Evolutionary conservation across 1,140 invertebrate species (phyloP).

Genomic region (Micrasema longulum): DNA sequence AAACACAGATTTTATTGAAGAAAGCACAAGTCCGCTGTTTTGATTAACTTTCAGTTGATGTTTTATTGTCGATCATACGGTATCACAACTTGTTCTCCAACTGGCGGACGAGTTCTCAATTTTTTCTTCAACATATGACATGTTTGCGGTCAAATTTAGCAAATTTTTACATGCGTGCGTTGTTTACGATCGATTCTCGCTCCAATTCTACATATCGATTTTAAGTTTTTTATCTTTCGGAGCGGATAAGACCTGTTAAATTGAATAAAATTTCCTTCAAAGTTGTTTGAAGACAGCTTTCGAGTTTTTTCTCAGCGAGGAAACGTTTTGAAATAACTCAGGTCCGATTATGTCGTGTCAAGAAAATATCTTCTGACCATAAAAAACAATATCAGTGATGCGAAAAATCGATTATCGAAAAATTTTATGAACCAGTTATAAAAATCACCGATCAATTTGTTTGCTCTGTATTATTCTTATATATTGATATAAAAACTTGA

Average conservation of each 20-base stretch:
- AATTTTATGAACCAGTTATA: too few relatives aligned
- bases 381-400: background rate
- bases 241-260: slow-evolving; percentile 8
- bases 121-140: slow-evolving; percentile 26
- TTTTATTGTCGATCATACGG: slow-evolving; percentile 47
- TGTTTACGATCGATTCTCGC: slow-evolving; percentile 10
- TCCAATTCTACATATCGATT: slow-evolving; percentile 27
- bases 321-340: slow-evolving; percentile 4
- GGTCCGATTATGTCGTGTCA: slow-evolving; percentile 4
- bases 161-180: slow-evolving; percentile 12
- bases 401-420: background rate
- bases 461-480: too few relatives aligned
- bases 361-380: background rate
- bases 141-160: slow-evolving; percentile 31
- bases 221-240: slow-evolving; percentile 1
- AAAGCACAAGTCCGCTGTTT: too few relatives aligned
- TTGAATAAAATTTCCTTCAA: slow-evolving; percentile 4
- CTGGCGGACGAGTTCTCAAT: slow-evolving; percentile 23
- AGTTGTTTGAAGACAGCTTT: background rate
- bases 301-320: background rate
- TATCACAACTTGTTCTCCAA: slow-evolving; percentile 35
- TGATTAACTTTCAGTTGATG: too few relatives aligned
- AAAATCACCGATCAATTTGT: too few relatives aligned
- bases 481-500: too few relatives aligned
- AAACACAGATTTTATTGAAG: too few relatives aligned